These are phyloP conservation scores for Meteorus colon DNA, from an alignment of 2,888 invertebrate species.

Conservation along the genomic window DNA sequence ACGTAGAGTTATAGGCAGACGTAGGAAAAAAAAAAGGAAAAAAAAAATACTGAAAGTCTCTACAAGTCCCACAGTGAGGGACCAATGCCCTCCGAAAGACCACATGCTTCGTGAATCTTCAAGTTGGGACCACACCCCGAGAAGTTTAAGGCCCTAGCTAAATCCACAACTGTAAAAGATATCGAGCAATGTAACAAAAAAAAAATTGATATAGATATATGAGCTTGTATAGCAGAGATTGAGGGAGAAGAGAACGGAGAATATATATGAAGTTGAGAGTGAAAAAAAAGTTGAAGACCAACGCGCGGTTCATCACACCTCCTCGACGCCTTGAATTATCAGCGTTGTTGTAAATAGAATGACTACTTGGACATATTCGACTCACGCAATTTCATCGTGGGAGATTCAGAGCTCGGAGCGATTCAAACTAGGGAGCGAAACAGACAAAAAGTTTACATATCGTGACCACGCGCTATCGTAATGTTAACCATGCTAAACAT, in stretches of 20 bases:
- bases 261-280: neutral
- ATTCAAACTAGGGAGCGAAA: slow-evolving; percentile 11
- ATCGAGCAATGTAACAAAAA: neutral
- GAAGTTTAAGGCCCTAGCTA: neutral
- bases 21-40: neutral
- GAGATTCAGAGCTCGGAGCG: slow-evolving; percentile 47
- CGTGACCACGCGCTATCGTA: slow-evolving; percentile 24
- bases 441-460: slow-evolving; percentile 18
- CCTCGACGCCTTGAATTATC: slow-evolving; percentile 48
- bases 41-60: slow-evolving; percentile 44
- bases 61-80: slow-evolving; percentile 20
- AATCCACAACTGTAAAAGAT: slow-evolving; percentile 10
- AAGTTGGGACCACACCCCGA: slow-evolving; percentile 27
- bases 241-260: neutral
- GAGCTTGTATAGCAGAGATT: neutral
- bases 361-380: neutral
- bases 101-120: slow-evolving; percentile 9
- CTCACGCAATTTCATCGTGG: slow-evolving; percentile 49
- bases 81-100: slow-evolving; percentile 21
- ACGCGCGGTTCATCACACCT: slow-evolving; percentile 58
- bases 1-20: slow-evolving; percentile 3
- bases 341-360: slow-evolving; percentile 56
- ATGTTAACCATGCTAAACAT: neutral
- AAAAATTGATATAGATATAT: neutral
- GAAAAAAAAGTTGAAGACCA: slow-evolving; percentile 50